phyloP scores from a whole-genome alignment of 2,797 vertebrate genomes.

The Iguana delicatissima region DNA sequence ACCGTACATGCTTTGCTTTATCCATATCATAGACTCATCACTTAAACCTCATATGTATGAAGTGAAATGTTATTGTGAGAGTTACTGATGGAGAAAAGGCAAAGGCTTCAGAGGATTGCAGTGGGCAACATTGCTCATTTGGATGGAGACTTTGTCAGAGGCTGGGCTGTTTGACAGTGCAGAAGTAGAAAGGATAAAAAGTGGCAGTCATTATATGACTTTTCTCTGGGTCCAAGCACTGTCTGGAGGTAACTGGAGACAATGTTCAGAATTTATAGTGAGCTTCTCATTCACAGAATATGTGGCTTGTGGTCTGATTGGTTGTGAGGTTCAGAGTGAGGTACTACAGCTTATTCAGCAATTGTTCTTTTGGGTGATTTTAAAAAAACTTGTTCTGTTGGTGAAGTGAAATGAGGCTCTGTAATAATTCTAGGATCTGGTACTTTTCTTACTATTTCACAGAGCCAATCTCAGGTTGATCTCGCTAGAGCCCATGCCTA shows the following conservation, averaged over 20 bases:
- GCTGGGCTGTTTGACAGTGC: neutral
- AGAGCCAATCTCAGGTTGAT: neutral
- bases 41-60: neutral
- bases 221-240: neutral
- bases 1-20: neutral
- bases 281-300: conserved; percentile 41
- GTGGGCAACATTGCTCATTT: neutral
- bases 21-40: neutral
- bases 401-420: neutral
- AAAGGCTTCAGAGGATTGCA: neutral
- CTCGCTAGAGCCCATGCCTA: neutral
- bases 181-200: neutral
- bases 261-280: conserved; percentile 24
- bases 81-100: neutral
- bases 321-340: rapidly evolving
- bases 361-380: neutral
- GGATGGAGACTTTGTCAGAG: neutral
- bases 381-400: neutral
- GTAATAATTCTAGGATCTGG: neutral
- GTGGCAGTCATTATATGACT: neutral
- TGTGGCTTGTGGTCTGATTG: conserved; percentile 31
- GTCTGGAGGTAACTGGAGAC: neutral
- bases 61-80: neutral
- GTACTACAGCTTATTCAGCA: neutral
- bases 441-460: neutral